phyloP scores from a whole-genome alignment of 2,113 vertebrate genomes.

The Labeo catla region DNA sequence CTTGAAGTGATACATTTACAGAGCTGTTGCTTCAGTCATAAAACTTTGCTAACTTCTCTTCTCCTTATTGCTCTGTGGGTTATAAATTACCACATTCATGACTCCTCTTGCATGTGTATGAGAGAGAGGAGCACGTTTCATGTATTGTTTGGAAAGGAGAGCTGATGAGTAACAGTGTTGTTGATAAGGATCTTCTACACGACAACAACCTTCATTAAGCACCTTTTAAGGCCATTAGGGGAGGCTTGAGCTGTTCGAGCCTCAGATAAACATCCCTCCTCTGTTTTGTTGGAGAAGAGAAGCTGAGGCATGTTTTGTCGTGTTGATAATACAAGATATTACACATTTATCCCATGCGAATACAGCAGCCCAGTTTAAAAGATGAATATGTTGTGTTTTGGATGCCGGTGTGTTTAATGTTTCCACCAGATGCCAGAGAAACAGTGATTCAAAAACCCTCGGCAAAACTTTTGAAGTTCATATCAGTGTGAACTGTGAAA shows the following conservation, averaged over 20 bases:
- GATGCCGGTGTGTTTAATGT: background rate
- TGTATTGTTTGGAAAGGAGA: background rate
- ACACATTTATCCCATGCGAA: background rate
- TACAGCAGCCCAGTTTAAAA: background rate
- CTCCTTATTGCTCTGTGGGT: background rate
- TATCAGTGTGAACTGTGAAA: background rate
- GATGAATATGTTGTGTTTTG: background rate
- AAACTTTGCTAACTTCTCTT: background rate
- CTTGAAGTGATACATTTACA: background rate
- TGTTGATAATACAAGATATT: background rate
- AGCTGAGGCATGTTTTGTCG: background rate
- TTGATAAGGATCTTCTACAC: background rate
- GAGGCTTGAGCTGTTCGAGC: background rate
- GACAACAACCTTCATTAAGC: background rate
- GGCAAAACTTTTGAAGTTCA: background rate
- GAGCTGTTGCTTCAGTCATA: background rate
- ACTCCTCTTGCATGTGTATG: no score
- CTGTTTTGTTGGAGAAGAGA: background rate
- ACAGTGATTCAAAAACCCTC: background rate
- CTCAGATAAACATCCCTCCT: constrained; percentile 16
- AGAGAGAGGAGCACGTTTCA: background rate
- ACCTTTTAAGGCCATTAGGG: constrained; percentile 17
- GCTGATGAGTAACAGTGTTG: background rate
- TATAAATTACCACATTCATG: background rate
- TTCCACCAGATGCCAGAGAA: background rate